Percentiles rank a stretch among this genome's conserved stretches.
phyloP scores from a whole-genome alignment of 2,113 vertebrate species.

The Suncus etruscus region DNA sequence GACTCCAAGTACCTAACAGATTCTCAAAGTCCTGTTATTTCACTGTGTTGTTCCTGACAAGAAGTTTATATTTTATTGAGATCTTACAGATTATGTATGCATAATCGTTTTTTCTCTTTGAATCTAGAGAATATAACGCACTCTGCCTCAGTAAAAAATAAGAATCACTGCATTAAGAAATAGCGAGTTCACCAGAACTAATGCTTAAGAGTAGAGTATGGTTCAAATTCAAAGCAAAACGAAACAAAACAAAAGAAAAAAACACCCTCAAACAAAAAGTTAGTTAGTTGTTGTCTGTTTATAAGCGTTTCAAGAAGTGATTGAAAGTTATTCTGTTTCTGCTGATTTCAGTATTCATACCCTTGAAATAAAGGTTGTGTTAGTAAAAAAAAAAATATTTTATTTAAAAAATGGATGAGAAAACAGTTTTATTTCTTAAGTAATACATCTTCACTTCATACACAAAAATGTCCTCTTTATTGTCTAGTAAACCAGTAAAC shows the following conservation, averaged over 20 bases:
- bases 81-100: constrained; percentile 11
- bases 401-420: background rate
- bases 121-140: background rate
- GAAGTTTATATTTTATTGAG: constrained; percentile 2
- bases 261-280: background rate
- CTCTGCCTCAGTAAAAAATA: constrained; percentile 40
- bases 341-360: background rate
- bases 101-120: constrained; percentile 14
- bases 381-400: constrained; percentile 40
- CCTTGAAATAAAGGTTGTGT: background rate
- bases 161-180: background rate
- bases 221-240: too few relatives aligned
- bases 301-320: background rate
- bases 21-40: background rate
- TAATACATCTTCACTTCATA: background rate
- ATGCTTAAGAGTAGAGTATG: too few relatives aligned
- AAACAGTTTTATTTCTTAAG: background rate
- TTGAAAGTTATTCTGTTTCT: constrained; percentile 6
- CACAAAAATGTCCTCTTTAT: background rate
- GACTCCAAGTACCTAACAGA: background rate
- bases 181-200: too few relatives aligned
- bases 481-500: background rate
- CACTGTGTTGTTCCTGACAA: background rate
- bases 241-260: too few relatives aligned
- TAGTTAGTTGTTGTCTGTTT: background rate